These are phyloP conservation scores for Cynocephalus volans DNA, from an alignment of 2,113 vertebrate genomes.

Conservation along the genomic window DNA sequence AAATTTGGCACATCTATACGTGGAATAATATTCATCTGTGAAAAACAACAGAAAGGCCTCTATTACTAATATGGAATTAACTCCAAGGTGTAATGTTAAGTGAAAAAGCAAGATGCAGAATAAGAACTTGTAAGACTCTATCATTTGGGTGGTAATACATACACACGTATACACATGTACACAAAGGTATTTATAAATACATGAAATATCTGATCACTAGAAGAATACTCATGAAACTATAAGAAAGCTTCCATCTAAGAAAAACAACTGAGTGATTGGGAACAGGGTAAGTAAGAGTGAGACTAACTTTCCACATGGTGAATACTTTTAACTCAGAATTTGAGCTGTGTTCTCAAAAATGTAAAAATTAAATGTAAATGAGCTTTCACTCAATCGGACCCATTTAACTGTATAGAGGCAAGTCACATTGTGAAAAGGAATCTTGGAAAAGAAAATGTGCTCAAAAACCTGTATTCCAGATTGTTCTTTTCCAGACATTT, in stretches of 20 bases:
- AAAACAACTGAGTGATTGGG: neutral
- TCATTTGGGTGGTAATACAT: neutral
- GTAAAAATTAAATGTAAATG: constrained; percentile 42
- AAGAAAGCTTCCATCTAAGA: neutral
- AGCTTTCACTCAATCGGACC: neutral
- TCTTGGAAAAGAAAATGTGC: neutral
- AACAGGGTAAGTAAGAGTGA: neutral
- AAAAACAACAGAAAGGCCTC: neutral
- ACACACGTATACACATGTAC: no score
- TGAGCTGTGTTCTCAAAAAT: neutral
- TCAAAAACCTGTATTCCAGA: neutral
- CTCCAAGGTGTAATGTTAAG: neutral
- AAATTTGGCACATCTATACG: neutral
- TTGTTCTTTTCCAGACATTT: neutral
- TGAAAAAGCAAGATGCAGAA: neutral
- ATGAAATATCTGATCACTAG: neutral
- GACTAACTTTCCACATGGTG: neutral
- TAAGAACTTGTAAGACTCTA: neutral
- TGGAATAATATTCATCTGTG: neutral
- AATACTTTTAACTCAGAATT: constrained; percentile 37
- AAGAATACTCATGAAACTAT: neutral
- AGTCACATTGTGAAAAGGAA: neutral
- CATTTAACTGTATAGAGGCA: neutral
- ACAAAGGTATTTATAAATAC: neutral
- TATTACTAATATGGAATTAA: neutral